Evolutionary conservation across 2,113 vertebrate species (phyloP).

Genomic region (Chloropsis hardwickii): DNA sequence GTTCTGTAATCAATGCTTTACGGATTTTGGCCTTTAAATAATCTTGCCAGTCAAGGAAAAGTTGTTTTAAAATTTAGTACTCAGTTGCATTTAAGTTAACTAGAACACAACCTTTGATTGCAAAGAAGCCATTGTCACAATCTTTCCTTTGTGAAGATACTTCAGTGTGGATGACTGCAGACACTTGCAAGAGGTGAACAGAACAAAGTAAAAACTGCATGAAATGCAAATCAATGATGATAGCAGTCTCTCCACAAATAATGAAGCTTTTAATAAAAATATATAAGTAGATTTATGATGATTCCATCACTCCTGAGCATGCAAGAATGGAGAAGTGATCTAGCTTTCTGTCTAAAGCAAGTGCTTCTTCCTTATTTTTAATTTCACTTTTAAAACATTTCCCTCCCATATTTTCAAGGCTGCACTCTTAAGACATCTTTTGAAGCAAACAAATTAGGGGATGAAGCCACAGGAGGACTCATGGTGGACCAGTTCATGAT

Average conservation of each 20-base stretch:
- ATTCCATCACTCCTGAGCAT: not conserved
- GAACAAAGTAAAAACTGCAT: not conserved
- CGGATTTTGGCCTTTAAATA: not conserved
- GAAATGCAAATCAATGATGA: not conserved
- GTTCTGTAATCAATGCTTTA: not conserved
- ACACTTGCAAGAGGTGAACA: not conserved
- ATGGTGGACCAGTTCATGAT: not conserved
- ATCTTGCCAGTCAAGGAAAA: not conserved
- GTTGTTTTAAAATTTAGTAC: not conserved
- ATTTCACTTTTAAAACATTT: not conserved
- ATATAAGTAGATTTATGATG: not conserved
- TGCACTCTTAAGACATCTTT: not conserved
- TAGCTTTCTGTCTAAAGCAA: not conserved
- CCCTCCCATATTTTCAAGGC: rapidly evolving
- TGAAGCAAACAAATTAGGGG: not conserved
- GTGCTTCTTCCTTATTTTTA: not conserved
- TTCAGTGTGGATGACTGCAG: not conserved
- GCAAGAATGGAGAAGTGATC: not conserved
- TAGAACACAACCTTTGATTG: not conserved
- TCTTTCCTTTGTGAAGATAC: not conserved
- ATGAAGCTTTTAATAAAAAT: not conserved
- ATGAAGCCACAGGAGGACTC: not conserved
- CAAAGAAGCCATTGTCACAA: not conserved
- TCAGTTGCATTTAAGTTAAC: not conserved
- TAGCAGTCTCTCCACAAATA: not conserved